phyloP scores from a whole-genome alignment of 1,140 invertebrate species.

The Calephelis virginiensis region DNA sequence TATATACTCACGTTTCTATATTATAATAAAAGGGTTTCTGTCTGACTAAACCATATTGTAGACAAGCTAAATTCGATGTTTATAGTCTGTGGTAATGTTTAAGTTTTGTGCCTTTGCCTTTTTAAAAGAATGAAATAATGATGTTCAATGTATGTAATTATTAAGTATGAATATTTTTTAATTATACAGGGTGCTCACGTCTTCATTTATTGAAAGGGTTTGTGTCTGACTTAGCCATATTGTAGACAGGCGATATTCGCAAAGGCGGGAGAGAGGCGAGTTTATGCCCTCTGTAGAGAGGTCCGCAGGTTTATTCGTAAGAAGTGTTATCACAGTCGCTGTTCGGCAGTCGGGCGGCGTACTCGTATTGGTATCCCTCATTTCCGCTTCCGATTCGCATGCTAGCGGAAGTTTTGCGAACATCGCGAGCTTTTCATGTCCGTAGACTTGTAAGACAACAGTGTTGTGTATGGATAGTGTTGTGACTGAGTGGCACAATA shows the following conservation, averaged over 20 bases:
- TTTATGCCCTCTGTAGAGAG: slow-evolving; percentile 64
- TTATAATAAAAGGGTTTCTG: slow-evolving; percentile 39
- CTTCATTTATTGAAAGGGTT: slow-evolving; percentile 37
- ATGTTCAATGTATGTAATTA: slow-evolving; percentile 61
- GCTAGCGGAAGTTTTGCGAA: slow-evolving; percentile 60
- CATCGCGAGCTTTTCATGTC: slow-evolving; percentile 39
- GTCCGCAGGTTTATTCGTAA: slow-evolving; percentile 66
- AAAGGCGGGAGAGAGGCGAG: slow-evolving; percentile 64
- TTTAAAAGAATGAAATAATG: slow-evolving; percentile 33
- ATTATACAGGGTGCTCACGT: slow-evolving; percentile 47
- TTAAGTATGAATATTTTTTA: slow-evolving; percentile 46
- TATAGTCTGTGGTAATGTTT: too few species aligned
- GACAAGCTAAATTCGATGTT: slow-evolving; percentile 28
- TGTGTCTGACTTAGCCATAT: slow-evolving; percentile 34
- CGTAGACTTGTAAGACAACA: slow-evolving; percentile 52
- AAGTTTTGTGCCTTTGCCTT: too few species aligned
- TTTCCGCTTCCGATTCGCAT: slow-evolving; percentile 32
- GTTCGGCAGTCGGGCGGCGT: slow-evolving; percentile 64
- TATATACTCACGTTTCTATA: slow-evolving; percentile 38
- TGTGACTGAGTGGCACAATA: slow-evolving; percentile 50
- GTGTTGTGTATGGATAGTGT: slow-evolving; percentile 57
- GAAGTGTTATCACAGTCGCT: slow-evolving; percentile 73
- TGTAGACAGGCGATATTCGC: slow-evolving; percentile 45
- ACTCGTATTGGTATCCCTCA: slow-evolving; percentile 37
- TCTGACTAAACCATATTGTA: slow-evolving; percentile 35